A percentile compares a stretch with the other conserved stretches of the same genome.
Evolutionary conservation across 2,797 vertebrate species (phyloP).

Genomic region (Astyanax mexicanus): DNA sequence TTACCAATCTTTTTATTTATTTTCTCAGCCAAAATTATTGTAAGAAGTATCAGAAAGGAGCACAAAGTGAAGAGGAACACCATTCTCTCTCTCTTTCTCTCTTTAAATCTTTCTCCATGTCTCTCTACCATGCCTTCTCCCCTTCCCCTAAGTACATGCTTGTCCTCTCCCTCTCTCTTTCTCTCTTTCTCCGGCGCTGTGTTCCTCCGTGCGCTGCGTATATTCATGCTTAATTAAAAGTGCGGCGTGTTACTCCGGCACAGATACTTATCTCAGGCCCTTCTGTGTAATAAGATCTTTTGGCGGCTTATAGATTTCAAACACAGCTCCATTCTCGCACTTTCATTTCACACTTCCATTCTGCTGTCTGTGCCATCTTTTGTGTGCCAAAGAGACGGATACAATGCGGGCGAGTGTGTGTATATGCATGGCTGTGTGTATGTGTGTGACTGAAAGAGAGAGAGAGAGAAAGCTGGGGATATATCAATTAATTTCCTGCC

Average conservation of each 20-base stretch:
- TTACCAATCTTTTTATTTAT: too few relatives aligned
- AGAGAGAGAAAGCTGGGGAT: conserved; percentile 20
- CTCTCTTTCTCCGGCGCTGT: conserved; percentile 65
- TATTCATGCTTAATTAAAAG: conserved; percentile 96
- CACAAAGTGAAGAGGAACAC: too few relatives aligned
- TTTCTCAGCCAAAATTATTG: too few relatives aligned
- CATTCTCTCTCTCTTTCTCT: background rate
- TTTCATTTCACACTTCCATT: conserved; percentile 70
- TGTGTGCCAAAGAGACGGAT: conserved; percentile 44
- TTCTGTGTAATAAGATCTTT: conserved; percentile 94
- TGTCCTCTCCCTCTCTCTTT: conserved; percentile 31
- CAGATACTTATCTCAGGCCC: conserved; percentile 92
- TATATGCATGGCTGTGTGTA: conserved; percentile 19
- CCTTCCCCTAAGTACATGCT: background rate
- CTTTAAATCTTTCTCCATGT: too few relatives aligned
- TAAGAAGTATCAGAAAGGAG: too few relatives aligned
- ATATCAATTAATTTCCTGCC: conserved; percentile 58
- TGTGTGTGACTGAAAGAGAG: conserved; percentile 44
- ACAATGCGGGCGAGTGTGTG: conserved; percentile 21
- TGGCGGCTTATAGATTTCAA: conserved; percentile 89
- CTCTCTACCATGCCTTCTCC: background rate
- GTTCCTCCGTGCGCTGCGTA: conserved; percentile 64
- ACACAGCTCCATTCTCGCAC: conserved; percentile 86
- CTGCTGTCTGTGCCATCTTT: conserved; percentile 68
- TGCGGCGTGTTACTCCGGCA: conserved; percentile 97